These are phyloP conservation scores for Zoanthus solanderi DNA, from an alignment of 92 coral and sea anemone genomes.

Conservation along the genomic window DNA sequence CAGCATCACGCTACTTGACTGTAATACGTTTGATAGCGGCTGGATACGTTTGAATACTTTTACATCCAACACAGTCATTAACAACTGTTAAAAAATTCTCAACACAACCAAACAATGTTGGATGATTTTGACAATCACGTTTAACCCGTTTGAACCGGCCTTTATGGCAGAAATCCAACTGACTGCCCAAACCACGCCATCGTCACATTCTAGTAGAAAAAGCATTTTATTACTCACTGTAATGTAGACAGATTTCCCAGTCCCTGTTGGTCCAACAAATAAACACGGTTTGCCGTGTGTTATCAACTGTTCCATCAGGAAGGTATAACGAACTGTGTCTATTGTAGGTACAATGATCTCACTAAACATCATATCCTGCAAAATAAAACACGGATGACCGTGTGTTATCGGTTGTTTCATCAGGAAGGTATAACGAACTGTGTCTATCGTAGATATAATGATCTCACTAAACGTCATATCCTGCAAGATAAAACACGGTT, in stretches of 20 bases:
- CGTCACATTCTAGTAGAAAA: not conserved
- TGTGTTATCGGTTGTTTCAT: constrained; percentile 91
- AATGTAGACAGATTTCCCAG: constrained; percentile 98
- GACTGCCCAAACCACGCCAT: too few relatives aligned
- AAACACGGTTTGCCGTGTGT: constrained; percentile 92
- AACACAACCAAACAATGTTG: too few relatives aligned
- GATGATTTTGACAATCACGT: too few relatives aligned
- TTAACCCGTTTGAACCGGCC: too few relatives aligned
- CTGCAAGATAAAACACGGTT: constrained; percentile 46
- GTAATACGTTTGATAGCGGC: too few relatives aligned
- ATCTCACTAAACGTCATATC: constrained; percentile 99
- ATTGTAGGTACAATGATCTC: constrained; percentile 98
- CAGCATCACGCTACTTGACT: too few relatives aligned
- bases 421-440: constrained; percentile 97
- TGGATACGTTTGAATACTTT: too few relatives aligned
- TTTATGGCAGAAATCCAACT: too few relatives aligned
- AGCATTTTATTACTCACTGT: constrained; percentile 74
- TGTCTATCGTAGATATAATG: constrained; percentile 95
- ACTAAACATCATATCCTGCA: constrained; percentile 98
- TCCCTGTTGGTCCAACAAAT: constrained; percentile 99
- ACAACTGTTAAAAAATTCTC: too few relatives aligned
- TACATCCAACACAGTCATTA: too few relatives aligned
- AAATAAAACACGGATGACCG: not conserved
- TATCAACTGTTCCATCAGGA: constrained; percentile 93
- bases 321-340: constrained; percentile 97